phyloP scores from a whole-genome alignment of 2,113 vertebrate species.

The Chaetodon trifascialis region DNA sequence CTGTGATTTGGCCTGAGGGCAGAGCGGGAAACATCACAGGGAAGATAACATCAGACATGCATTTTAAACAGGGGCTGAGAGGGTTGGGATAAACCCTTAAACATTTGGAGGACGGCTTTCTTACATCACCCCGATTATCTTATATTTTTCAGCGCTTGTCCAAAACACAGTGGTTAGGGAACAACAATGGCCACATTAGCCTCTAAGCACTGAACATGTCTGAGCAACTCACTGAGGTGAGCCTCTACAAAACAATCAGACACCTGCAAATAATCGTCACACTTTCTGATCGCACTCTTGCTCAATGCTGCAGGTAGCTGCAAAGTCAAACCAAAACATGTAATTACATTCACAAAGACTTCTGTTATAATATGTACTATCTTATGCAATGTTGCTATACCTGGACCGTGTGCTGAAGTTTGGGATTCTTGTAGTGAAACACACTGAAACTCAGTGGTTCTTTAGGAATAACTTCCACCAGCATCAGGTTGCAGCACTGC shows the following conservation, averaged over 20 bases:
- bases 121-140: slow-evolving; percentile 55
- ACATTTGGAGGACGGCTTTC: slow-evolving; percentile 15
- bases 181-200: slow-evolving; percentile 53
- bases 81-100: slow-evolving; percentile 37
- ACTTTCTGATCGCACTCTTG: slow-evolving; percentile 40
- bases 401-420: slow-evolving; percentile 98
- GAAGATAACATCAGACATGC: slow-evolving; percentile 45
- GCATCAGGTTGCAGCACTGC: slow-evolving; percentile 98
- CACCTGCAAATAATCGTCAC: slow-evolving; percentile 51
- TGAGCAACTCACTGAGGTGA: slow-evolving; percentile 46
- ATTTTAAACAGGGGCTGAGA: slow-evolving; percentile 37
- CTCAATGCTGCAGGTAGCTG: slow-evolving; percentile 39
- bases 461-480: slow-evolving; percentile 98
- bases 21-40: slow-evolving; percentile 54
- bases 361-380: slow-evolving; percentile 3
- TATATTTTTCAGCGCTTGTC: slow-evolving; percentile 31
- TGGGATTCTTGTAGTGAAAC: slow-evolving; percentile 99
- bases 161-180: slow-evolving; percentile 50
- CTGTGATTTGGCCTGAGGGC: slow-evolving; percentile 92
- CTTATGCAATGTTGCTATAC: slow-evolving; percentile 77
- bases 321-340: slow-evolving; percentile 28
- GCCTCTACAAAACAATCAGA: slow-evolving; percentile 50
- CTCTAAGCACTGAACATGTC: slow-evolving; percentile 64
- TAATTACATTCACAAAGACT: slow-evolving; percentile 34
- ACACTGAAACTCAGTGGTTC: slow-evolving; percentile 97